A percentile compares a stretch with the other conserved stretches of the same genome.
Evolutionary conservation across 1,140 invertebrate genomes (phyloP).

Genomic region (Halotydeus destructor): DNA sequence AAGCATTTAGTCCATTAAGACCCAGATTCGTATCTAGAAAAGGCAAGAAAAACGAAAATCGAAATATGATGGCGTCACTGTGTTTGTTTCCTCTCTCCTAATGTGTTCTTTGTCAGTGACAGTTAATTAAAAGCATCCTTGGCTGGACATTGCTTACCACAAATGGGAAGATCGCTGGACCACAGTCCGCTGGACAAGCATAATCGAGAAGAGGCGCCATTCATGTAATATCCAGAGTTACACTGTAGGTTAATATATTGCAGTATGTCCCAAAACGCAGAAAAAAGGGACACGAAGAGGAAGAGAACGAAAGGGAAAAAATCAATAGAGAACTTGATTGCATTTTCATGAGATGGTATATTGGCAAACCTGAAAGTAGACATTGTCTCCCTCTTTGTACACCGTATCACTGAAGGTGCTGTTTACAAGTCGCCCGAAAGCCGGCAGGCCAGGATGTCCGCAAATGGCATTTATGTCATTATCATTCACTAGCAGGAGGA

Average conservation of each 20-base stretch:
- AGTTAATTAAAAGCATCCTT: neutral
- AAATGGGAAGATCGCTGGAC: constrained; percentile 17
- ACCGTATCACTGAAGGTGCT: constrained; percentile 2
- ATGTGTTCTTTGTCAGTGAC: neutral
- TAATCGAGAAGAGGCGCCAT: constrained; percentile 13
- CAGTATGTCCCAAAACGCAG: too few relatives aligned
- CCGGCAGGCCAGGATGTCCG: constrained; percentile 17
- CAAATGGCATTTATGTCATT: too few relatives aligned
- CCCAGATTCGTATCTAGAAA: constrained; percentile 18
- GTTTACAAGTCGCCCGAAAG: constrained; percentile 10
- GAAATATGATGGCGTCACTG: neutral
- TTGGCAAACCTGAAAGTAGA: constrained; percentile 12
- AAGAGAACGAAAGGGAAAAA: too few relatives aligned
- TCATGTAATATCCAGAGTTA: constrained; percentile 14
- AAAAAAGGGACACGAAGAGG: too few relatives aligned
- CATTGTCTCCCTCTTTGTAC: constrained; percentile 8
- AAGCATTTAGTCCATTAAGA: constrained; percentile 17
- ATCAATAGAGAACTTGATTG: too few relatives aligned
- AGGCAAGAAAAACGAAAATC: constrained; percentile 1
- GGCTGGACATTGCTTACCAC: constrained; percentile 15
- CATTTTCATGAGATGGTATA: too few relatives aligned
- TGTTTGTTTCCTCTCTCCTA: neutral
- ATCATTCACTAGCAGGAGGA: too few relatives aligned
- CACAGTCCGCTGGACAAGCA: constrained; percentile 17
- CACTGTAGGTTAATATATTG: too few relatives aligned